A percentile compares a stretch with the other conserved stretches of the same genome.
phyloP scores from a whole-genome alignment of 1,140 invertebrate genomes.

The Galleria mellonella region DNA sequence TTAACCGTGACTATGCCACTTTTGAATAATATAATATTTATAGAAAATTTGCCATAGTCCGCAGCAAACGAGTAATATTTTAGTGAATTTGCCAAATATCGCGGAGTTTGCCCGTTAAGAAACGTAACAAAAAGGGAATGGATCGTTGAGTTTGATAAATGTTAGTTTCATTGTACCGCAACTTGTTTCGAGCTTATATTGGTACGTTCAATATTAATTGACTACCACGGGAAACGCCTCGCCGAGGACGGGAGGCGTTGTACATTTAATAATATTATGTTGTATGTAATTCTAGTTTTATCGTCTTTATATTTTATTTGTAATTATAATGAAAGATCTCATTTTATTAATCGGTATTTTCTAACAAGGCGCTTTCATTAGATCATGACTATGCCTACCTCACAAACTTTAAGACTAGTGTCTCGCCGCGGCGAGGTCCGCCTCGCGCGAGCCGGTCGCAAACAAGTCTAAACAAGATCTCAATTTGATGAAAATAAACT shows the following conservation, averaged over 20 bases:
- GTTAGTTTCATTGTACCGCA: conserved; percentile 65
- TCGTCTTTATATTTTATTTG: conserved; percentile 68
- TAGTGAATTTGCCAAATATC: conserved; percentile 8
- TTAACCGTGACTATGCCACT: background rate
- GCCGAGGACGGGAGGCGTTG: conserved; percentile 41
- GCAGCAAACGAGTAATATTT: conserved; percentile 1
- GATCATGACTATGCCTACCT: conserved; percentile 74
- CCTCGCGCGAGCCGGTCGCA: conserved; percentile 33
- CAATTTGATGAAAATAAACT: conserved; percentile 74
- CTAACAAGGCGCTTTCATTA: conserved; percentile 74
- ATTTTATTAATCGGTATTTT: conserved; percentile 75
- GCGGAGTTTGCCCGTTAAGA: conserved; percentile 3
- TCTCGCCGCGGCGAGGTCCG: conserved; percentile 24
- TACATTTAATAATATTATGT: conserved; percentile 67
- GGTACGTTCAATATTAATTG: conserved; percentile 44
- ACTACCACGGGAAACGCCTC: conserved; percentile 39
- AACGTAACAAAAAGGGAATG: conserved; percentile 11
- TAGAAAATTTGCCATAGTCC: conserved; percentile 4
- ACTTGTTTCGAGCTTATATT: conserved; percentile 51
- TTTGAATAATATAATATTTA: background rate
- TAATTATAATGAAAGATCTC: conserved; percentile 74
- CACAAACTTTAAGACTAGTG: conserved; percentile 64
- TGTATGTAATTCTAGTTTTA: conserved; percentile 73
- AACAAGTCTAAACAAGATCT: conserved; percentile 71
- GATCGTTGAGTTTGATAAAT: conserved; percentile 19